phyloP scores from a whole-genome alignment of 1,140 invertebrate species.

The Apis cerana region DNA sequence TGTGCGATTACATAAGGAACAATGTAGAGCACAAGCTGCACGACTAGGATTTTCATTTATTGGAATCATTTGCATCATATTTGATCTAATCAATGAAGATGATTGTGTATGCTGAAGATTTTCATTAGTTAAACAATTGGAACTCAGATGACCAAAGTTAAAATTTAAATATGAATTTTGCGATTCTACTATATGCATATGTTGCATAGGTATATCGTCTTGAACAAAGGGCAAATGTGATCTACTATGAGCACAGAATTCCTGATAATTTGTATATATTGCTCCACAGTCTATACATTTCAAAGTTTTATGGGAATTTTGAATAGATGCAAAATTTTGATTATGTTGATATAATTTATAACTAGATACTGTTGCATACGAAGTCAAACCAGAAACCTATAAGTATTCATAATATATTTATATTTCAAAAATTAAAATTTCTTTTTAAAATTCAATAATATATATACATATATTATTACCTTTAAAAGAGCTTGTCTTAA shows the following conservation, averaged over 20 bases:
- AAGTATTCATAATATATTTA: background rate
- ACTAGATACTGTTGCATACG: conserved; percentile 66
- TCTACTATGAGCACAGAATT: conserved; percentile 72
- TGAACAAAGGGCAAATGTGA: conserved; percentile 71
- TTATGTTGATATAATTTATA: conserved; percentile 76
- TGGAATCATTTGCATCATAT: conserved; percentile 54
- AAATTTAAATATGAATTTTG: conserved; percentile 72
- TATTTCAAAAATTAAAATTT: background rate
- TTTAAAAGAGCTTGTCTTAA: conserved; percentile 76
- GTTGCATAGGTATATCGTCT: conserved; percentile 68
- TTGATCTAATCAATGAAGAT: conserved; percentile 53
- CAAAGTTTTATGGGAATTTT: conserved; percentile 68
- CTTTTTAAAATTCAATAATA: background rate
- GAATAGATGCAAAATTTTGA: conserved; percentile 67
- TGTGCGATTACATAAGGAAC: conserved; percentile 74
- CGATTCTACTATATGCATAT: conserved; percentile 75
- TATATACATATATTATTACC: conserved; percentile 59
- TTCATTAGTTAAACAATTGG: conserved; percentile 44
- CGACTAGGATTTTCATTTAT: conserved; percentile 57
- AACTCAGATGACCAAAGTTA: conserved; percentile 61
- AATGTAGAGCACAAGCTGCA: conserved; percentile 72
- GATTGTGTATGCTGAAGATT: conserved; percentile 38
- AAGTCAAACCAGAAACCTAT: conserved; percentile 72
- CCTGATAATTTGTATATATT: conserved; percentile 73
- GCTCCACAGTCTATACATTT: conserved; percentile 75